A percentile compares a stretch with the other conserved stretches of the same genome.
These are phyloP conservation scores for Scophthalmus maximus DNA, from an alignment of 2,113 vertebrate genomes.

Conservation along the genomic window DNA sequence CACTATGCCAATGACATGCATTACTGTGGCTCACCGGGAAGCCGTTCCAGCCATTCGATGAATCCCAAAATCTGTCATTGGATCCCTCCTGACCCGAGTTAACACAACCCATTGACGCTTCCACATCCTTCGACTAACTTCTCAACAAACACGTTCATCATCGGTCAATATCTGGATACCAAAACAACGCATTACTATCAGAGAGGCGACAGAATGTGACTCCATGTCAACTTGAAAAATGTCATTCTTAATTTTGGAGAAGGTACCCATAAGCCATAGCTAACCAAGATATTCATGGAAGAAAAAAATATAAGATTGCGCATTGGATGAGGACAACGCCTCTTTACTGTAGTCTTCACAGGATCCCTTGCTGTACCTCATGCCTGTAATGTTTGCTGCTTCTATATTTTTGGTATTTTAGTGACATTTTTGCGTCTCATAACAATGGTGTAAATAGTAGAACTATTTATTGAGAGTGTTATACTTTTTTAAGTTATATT, in stretches of 20 bases:
- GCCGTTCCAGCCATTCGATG: conserved; percentile 41
- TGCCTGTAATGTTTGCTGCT: conserved; percentile 98
- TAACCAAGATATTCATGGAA: conserved; percentile 80
- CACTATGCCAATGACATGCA: conserved; percentile 54
- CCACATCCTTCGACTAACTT: conserved; percentile 11
- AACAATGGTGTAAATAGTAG: conserved; percentile 99
- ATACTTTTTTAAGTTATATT: conserved; percentile 99
- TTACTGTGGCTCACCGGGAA: conserved; percentile 63
- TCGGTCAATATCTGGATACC: conserved; percentile 41
- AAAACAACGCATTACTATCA: conserved; percentile 41
- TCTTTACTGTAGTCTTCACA: conserved; percentile 92
- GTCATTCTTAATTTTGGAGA: conserved; percentile 82
- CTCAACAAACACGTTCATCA: no score
- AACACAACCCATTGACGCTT: conserved; percentile 20
- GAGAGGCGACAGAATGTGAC: conserved; percentile 76
- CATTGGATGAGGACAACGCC: conserved; percentile 85
- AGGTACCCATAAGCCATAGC: conserved; percentile 86
- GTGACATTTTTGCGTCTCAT: conserved; percentile 93
- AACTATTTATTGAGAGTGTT: conserved; percentile 99
- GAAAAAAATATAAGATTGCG: conserved; percentile 80
- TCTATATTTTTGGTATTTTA: conserved; percentile 89
- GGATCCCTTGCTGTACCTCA: conserved; percentile 96
- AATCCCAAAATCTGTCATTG: conserved; percentile 31
- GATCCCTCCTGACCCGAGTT: conserved; percentile 33
- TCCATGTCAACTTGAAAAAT: conserved; percentile 83